Evolutionary conservation across 2,888 invertebrate species (phyloP), one percentile per base, ranked within the genome.

Genomic region (Tolmerus cingulatus): DNA sequence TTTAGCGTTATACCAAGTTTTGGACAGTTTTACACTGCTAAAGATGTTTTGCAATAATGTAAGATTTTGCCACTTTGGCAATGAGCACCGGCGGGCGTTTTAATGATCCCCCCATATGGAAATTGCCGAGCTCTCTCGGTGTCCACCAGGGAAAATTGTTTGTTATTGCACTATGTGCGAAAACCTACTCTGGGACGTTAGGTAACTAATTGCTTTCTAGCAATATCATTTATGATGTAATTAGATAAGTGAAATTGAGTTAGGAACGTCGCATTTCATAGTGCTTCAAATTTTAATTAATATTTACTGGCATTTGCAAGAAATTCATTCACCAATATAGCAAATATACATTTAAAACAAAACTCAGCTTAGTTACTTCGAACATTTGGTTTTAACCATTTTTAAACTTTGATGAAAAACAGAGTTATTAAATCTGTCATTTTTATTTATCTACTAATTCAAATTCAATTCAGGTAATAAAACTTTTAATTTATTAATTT

Each of bases 41-140:
- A 78, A 78, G 37, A 78, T 78, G 43, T 78, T 78, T 78, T 78
- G 78, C 43, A 78, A 78, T 78, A 40, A 40, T 37, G 40, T 76
- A 76, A 76, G 37, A 76, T 76, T 76, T 76, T 66, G 66, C 66
- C 66, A 66, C 66, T 66, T 66, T 51, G 51, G 51, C 23, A 23
- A 19, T 66, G 19, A 23, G 19, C 19, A n/a, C 66, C 66, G 27
- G 27, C 19, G 66, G 66, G 23, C 27, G 66, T 19, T 66, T 66
- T 23, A 66, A 66, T 66, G 66, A 66, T 66, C 66, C 34, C 34
- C 34, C 7, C 66, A 23, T 66, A 66, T 27, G 19, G 30, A 30
- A 12, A 2, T 19, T 66, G 9, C 66, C 9, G n/a, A 57, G 57
- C 57, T n/a, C 57, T n/a, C 57, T 57, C 19, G 57, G 57, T 66